These are phyloP conservation scores for Cataglyphis livida DNA, from an alignment of 2,888 invertebrate genomes.

Conservation along the genomic window DNA sequence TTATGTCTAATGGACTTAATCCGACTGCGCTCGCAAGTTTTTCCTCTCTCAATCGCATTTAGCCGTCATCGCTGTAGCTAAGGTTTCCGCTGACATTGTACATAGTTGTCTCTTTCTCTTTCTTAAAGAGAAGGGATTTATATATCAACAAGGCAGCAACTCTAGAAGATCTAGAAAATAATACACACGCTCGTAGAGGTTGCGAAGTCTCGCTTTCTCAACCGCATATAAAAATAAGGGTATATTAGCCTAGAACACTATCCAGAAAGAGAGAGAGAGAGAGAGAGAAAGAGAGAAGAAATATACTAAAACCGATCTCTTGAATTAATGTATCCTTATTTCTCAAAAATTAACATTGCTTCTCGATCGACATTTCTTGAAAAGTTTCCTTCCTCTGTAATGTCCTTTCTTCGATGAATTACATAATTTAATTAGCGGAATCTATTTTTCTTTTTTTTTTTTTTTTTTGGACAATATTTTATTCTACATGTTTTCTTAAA, in stretches of 20 bases:
- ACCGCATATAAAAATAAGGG: not conserved
- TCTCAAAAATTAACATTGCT: not conserved
- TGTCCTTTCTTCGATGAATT: not conserved
- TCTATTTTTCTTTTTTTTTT: not conserved
- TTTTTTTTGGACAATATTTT: not conserved
- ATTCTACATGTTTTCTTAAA: not conserved
- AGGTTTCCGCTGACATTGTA: constrained; percentile 13
- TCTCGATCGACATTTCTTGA: not conserved
- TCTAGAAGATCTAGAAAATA: not conserved
- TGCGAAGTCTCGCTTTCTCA: not conserved
- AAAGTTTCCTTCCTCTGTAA: not conserved
- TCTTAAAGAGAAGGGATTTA: constrained; percentile 6
- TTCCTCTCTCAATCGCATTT: not conserved
- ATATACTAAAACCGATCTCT: not conserved
- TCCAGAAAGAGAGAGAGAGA: not conserved
- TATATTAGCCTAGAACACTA: not conserved
- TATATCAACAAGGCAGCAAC: not conserved
- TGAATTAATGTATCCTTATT: not conserved
- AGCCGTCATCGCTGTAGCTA: not conserved
- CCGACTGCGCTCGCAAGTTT: not conserved
- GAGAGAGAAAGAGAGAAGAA: too few relatives aligned
- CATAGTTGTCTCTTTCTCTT: constrained; percentile 14
- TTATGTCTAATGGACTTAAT: not conserved
- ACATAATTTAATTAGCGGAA: not conserved
- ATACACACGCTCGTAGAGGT: not conserved